Evolutionary conservation across 2,888 invertebrate species (phyloP), one percentile per base, ranked within the genome.

Genomic region (Podotricha telesiphe): DNA sequence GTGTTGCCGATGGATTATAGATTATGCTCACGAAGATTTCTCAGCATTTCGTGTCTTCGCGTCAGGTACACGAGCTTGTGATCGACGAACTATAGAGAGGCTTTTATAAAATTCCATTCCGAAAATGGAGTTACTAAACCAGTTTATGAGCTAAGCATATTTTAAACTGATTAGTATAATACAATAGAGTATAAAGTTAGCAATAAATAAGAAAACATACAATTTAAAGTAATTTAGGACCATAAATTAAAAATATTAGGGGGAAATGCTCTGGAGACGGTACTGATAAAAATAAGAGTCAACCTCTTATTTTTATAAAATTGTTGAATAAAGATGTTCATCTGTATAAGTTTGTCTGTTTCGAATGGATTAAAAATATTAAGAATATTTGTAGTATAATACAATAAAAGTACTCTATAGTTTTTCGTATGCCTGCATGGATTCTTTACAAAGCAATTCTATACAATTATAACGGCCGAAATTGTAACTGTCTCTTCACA

Each of bases 401-500:
- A 47, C 4, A 48, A 11, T 0, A 42, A 63, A 50, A 13, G 79
- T 19, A 68, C 83, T 90, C 88, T 34, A 84, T 53, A 48, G 11
- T 20, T 80, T 80, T 78, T 70, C 71, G 82, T 81, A 86, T 81
- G 76, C 68, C 76, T 77, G 78, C 75, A 73, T 73, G 79, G 75
- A 80, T 84, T 82, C 82, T 80, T 80, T 82, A 87, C 86, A 91
- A 89, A 86, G 86, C 87, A 91, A 89, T 91, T 89, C 89, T 92
- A 91, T 92, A 92, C 91, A 93, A 93, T 93, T 92, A 93, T 92
- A 93, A 93, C 93, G 92, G 92, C 89, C 90, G 77, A 91, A 90
- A 92, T 88, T 87, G 91, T 93, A 93, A 93, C 92, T 89, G 91
- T 93, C 89, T 87, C 82, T 84, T 83, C 81, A 87, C 86, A 86